Percentiles rank a stretch among this genome's conserved stretches.
These are phyloP conservation scores for Ptychobarbus kaznakovi DNA, from an alignment of 2,797 vertebrate genomes.

Conservation along the genomic window DNA sequence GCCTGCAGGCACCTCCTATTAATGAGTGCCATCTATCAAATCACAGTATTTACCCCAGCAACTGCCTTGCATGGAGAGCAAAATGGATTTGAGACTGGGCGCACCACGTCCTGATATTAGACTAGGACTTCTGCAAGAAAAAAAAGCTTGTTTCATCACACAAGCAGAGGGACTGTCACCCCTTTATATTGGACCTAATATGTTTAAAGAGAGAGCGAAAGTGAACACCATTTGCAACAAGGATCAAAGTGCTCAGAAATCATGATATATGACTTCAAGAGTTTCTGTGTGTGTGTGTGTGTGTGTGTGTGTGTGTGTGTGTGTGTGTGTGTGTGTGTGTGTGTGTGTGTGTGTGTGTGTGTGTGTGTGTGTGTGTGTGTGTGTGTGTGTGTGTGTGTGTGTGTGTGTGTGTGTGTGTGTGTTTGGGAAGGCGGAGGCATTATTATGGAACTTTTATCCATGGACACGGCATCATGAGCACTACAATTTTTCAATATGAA, in stretches of 20 bases:
- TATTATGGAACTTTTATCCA: constrained; percentile 33
- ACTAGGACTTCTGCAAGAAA: constrained; percentile 26
- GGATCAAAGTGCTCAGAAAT: background rate
- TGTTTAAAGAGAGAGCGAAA: background rate
- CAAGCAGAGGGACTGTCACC: constrained; percentile 12
- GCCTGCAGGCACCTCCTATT: constrained; percentile 58
- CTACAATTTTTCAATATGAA: constrained; percentile 22
- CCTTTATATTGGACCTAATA: constrained; percentile 20
- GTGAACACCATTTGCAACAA: background rate
- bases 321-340: no score
- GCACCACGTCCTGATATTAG: constrained; percentile 33
- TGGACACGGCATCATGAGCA: background rate
- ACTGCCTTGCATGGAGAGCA: constrained; percentile 38
- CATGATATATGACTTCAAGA: background rate
- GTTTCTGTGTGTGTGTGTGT: background rate
- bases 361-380: background rate
- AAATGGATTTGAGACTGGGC: constrained; percentile 48
- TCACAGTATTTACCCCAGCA: constrained; percentile 61
- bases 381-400: no score
- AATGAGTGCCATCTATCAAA: constrained; percentile 67
- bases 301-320: background rate
- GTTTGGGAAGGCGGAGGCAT: background rate
- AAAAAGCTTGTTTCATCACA: constrained; percentile 11
- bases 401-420: no score
- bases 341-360: background rate